These are phyloP conservation scores for Podarcis cretensis DNA, from an alignment of 2,113 vertebrate genomes.

Conservation along the genomic window DNA sequence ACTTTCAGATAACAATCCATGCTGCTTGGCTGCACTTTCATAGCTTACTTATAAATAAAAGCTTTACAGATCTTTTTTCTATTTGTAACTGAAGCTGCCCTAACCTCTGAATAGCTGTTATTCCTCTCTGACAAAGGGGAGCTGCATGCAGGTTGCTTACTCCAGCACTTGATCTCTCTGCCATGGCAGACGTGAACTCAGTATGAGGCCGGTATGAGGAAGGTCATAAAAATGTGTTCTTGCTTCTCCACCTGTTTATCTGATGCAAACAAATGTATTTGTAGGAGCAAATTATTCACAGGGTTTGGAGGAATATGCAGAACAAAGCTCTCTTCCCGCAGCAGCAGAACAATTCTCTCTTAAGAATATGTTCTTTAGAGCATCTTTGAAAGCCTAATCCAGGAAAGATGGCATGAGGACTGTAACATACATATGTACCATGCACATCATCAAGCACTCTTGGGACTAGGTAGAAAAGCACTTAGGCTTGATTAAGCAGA, in stretches of 20 bases:
- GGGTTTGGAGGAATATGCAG: background rate
- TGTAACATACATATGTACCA: background rate
- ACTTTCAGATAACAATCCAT: background rate
- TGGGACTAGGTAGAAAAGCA: background rate
- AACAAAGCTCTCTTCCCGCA: background rate
- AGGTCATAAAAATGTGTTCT: background rate
- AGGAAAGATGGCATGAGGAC: background rate
- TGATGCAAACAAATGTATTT: background rate
- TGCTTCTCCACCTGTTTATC: background rate
- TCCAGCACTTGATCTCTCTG: background rate
- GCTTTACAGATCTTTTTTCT: background rate
- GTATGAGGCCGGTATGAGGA: background rate
- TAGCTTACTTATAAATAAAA: background rate
- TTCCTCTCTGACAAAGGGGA: background rate
- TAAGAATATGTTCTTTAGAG: background rate
- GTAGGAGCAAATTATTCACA: background rate
- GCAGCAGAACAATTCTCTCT: background rate
- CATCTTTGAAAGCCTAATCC: background rate
- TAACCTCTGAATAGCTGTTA: background rate
- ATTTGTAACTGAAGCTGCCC: background rate
- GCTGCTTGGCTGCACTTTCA: background rate
- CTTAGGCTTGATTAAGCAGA: background rate
- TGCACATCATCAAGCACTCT: background rate
- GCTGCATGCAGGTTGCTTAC: background rate
- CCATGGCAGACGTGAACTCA: background rate